Conservation (phyloP, 2,888 invertebrate genomes). For the Chironomus tentans region DNA sequence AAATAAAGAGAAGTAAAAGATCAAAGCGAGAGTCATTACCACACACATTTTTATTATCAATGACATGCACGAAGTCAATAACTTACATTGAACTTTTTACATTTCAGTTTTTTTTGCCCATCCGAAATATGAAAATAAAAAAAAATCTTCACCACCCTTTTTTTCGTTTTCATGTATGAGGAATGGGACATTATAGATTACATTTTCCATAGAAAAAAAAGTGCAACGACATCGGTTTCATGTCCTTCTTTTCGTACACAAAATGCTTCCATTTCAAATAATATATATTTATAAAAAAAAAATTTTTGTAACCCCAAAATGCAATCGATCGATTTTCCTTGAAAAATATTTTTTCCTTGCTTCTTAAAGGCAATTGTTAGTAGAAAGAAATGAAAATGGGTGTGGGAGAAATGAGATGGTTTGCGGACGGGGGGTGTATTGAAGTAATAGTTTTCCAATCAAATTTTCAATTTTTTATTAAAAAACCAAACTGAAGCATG, state of each 20-base stretch:
- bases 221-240: conserved; percentile 21
- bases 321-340: no score
- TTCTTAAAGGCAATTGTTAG: no score
- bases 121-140: neutral
- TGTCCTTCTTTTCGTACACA: neutral
- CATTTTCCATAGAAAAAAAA: conserved; percentile 2
- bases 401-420: neutral
- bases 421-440: neutral
- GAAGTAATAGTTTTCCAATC: conserved; percentile 10
- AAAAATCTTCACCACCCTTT: neutral
- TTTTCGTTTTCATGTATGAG: neutral
- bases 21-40: neutral
- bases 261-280: no score
- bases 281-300: no score
- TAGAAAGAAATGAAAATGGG: neutral
- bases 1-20: neutral
- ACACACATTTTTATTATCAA: neutral
- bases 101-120: neutral
- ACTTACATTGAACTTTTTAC: conserved; percentile 20
- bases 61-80: conserved; percentile 11
- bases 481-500: neutral
- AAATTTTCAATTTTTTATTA: neutral
- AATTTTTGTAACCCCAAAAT: neutral
- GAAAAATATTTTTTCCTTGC: no score
- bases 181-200: neutral